Evolutionary conservation across 2,888 invertebrate species (phyloP), one percentile per base, ranked within the genome.

Genomic region (Micoletzkya japonica): DNA sequence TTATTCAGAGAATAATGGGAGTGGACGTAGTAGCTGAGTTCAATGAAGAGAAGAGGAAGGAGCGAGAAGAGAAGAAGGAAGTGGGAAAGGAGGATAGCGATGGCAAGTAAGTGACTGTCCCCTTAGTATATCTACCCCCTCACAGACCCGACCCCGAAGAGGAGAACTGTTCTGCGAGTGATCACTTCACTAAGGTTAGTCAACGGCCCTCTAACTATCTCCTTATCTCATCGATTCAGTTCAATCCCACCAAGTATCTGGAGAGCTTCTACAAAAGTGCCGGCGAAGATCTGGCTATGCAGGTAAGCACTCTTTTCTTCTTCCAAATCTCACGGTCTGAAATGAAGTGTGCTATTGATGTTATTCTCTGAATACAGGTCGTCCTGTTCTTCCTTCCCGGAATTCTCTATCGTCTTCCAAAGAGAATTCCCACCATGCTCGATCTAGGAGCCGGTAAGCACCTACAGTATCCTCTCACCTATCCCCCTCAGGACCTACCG

Each of bases 381-480:
- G 82, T 85, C 4, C 77, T 85, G 28, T 85, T 85, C 74, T 85
- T 85, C 70, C 76, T 85, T 4, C 85, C 85, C 24, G 85, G 84
- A 44, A 81, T 85, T 20, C 75, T 85, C 32, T 85, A 82, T 63
- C 76, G 85, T 14, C 72, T 85, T n/a, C 85, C 85, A 2, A 66
- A 77, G 58, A 75, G 76, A 57, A 74, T 85, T 36, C 73, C 70
- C 44, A 77, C 75, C 7, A 76, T 83, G 28, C 76, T 85, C 20
- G 84, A 84, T 60, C 71, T 84, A 20, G 84, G 84, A 2, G 84
- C 83, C 37, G 84, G 84, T 60, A 37, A 26, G 54, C 20, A 6
- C 17, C 7, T 7, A 39, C 17, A 20, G 44, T 44, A 44, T 44
- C 44, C 20, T 20, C 14, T 44, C 44, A 6, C 24, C 52, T 24